phyloP scores from a whole-genome alignment of 2,888 invertebrate genomes.

The Drosophila leonis region DNA sequence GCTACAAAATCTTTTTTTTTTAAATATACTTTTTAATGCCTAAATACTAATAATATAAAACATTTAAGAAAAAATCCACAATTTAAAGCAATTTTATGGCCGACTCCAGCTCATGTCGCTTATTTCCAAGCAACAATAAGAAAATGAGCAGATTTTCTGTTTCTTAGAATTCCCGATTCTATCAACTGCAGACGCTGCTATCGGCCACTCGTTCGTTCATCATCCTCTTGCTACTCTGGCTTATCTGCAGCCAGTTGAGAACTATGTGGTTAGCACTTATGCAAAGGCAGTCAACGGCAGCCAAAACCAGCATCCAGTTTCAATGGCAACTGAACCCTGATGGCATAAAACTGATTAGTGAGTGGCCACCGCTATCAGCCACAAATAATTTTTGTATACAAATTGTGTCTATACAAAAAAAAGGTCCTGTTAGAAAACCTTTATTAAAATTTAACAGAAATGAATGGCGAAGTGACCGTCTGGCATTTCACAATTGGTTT shows the following conservation, averaged over 20 bases:
- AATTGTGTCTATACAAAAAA: background rate
- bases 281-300: background rate
- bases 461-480: slow-evolving; percentile 3
- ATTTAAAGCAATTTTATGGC: too few relatives aligned
- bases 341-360: slow-evolving; percentile 2
- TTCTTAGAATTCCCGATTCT: background rate
- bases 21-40: too few relatives aligned
- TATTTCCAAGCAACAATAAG: too few relatives aligned
- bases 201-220: background rate
- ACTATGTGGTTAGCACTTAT: background rate
- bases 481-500: slow-evolving; percentile 2
- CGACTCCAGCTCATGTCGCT: background rate
- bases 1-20: too few relatives aligned
- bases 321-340: background rate
- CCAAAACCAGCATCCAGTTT: background rate
- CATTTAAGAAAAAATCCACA: too few relatives aligned
- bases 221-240: background rate
- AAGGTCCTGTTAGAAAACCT: background rate
- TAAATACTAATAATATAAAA: too few relatives aligned
- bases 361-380: slow-evolving; percentile 2
- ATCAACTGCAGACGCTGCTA: background rate
- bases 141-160: background rate
- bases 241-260: background rate
- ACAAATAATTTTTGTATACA: background rate
- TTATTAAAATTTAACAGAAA: slow-evolving; percentile 4